phyloP scores from a whole-genome alignment of 2,797 vertebrate genomes.

The Sternarchorhynchus goeldii region DNA sequence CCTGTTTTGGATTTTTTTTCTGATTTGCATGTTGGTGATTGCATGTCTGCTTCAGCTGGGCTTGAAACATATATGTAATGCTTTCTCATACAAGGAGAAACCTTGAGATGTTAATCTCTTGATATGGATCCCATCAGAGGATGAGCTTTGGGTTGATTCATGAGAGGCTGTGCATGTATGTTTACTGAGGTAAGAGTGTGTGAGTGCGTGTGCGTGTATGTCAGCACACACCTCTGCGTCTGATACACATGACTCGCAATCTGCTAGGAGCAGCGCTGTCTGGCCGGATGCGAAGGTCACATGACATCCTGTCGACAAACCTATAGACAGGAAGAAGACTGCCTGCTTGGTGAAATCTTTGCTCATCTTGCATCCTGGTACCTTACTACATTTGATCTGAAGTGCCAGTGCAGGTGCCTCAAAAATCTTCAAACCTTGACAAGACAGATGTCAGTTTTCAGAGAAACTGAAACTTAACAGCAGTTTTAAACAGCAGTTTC shows the following conservation, averaged over 20 bases:
- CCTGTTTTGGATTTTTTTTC: not conserved
- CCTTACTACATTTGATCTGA: conserved; percentile 22
- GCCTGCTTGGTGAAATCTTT: conserved; percentile 59
- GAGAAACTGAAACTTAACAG: no score
- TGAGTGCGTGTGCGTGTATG: conserved; percentile 4
- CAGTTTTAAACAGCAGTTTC: no score
- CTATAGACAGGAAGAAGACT: conserved; percentile 73
- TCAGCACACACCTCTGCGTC: conserved; percentile 37
- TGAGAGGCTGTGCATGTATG: conserved; percentile 1
- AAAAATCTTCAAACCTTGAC: not conserved
- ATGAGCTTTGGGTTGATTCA: not conserved
- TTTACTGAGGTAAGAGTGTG: conserved; percentile 6
- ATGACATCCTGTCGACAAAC: conserved; percentile 74
- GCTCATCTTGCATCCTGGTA: conserved; percentile 49
- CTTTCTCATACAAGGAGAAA: not conserved
- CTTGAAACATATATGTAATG: not conserved
- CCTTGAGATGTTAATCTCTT: not conserved
- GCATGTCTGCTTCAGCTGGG: not conserved
- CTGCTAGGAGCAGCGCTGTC: conserved; percentile 52
- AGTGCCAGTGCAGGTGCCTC: not conserved
- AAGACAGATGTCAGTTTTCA: not conserved
- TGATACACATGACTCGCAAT: conserved; percentile 33
- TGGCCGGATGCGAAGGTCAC: conserved; percentile 67
- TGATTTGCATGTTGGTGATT: not conserved
- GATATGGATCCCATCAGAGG: conserved; percentile 1